A percentile compares a stretch with the other conserved stretches of the same genome.
Conservation (phyloP, 2,113 vertebrate genomes). For the Xenus cinereus region DNA sequence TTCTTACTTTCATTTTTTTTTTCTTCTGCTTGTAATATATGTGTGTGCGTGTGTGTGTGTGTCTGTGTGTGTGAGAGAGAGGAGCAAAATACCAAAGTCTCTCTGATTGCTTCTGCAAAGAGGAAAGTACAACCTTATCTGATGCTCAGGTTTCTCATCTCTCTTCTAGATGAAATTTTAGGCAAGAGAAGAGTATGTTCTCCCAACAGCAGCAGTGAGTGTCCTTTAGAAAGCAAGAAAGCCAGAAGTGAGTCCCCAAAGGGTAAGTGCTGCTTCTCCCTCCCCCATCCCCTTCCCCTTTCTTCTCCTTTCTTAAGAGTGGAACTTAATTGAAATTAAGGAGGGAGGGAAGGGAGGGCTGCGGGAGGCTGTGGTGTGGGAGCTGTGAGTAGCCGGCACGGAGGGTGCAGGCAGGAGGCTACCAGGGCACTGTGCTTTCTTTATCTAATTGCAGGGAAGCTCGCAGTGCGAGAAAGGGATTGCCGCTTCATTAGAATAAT, state of each 20-base stretch:
- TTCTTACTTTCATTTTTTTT: slow-evolving; percentile 11
- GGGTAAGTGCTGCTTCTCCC: slow-evolving; percentile 78
- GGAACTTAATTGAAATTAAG: slow-evolving; percentile 25
- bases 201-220: slow-evolving; percentile 91
- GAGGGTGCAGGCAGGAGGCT: slow-evolving; percentile 37
- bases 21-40: not conserved
- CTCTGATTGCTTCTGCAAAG: not conserved
- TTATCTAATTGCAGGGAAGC: not conserved
- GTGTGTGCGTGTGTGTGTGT: not conserved
- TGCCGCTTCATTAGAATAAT: slow-evolving; percentile 48
- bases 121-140: slow-evolving; percentile 41
- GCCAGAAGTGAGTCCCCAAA: slow-evolving; percentile 89
- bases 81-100: slow-evolving; percentile 40
- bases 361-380: not conserved
- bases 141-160: slow-evolving; percentile 45
- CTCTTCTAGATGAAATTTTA: slow-evolving; percentile 87
- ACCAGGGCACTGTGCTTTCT: not conserved
- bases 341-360: not conserved
- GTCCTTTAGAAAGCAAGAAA: slow-evolving; percentile 91
- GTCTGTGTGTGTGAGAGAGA: not conserved
- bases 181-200: slow-evolving; percentile 91
- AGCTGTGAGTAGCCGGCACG: not conserved
- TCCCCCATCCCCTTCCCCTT: slow-evolving; percentile 32
- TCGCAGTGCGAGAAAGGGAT: not conserved
- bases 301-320: slow-evolving; percentile 30